These are phyloP conservation scores for Pachyramphus minor DNA, from an alignment of 2,113 vertebrate species.

Conservation along the genomic window DNA sequence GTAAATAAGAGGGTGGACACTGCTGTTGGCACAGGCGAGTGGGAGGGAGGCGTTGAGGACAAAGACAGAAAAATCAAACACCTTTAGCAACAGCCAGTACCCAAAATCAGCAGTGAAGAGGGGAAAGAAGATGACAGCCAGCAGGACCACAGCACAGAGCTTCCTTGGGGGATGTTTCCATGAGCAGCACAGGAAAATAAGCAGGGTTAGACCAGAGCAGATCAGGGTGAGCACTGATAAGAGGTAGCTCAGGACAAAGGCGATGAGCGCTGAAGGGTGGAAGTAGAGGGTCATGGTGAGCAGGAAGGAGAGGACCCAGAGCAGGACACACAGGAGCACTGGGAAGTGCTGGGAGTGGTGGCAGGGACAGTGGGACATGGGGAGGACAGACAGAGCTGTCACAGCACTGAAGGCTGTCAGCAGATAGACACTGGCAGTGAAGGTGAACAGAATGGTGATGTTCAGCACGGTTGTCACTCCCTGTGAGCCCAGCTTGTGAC, in stretches of 20 bases:
- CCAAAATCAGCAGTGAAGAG: conserved; percentile 25
- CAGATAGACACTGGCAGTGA: neutral
- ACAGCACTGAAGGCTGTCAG: conserved; percentile 31
- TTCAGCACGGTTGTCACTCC: neutral
- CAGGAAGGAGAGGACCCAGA: conserved; percentile 52
- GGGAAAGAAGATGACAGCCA: neutral
- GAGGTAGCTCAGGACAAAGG: neutral
- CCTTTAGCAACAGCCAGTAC: neutral
- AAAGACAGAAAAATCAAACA: neutral
- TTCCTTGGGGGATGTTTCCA: neutral
- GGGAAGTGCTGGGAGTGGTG: conserved; percentile 2
- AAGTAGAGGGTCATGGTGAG: neutral
- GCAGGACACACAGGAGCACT: conserved; percentile 25
- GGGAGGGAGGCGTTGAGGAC: neutral
- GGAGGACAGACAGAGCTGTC: conserved; percentile 5
- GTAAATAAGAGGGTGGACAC: conserved; percentile 13
- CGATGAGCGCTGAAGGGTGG: fast-evolving
- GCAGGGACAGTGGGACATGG: neutral
- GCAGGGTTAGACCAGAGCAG: neutral
- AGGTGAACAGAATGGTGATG: neutral
- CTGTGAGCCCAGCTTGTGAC: neutral
- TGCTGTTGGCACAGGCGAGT: neutral
- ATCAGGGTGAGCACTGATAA: neutral
- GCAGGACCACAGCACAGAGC: neutral
- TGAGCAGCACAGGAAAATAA: neutral